phyloP scores from a whole-genome alignment of 35 echinoderm and acorn worm species.

The Ophiothrix spiculata region DNA sequence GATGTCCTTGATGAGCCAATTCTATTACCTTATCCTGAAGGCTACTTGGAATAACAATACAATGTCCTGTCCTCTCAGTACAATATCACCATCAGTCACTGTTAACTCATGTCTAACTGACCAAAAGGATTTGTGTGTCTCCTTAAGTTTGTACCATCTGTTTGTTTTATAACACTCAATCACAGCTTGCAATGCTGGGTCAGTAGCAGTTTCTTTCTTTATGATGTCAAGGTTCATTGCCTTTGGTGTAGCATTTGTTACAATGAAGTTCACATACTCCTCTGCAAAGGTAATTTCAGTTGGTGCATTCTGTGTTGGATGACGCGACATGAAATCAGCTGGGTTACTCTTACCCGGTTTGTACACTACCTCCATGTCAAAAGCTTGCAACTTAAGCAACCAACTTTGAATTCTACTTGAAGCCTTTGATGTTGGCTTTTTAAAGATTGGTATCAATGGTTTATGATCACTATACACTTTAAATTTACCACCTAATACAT shows the following conservation, averaged over 20 bases:
- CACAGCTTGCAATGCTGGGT: background rate
- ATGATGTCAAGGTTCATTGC: background rate
- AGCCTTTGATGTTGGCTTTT: too few relatives aligned
- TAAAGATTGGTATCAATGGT: slow-evolving; percentile 43
- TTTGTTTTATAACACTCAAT: background rate
- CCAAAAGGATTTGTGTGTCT: background rate
- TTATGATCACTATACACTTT: slow-evolving; percentile 60
- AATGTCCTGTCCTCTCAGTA: background rate
- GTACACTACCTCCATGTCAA: background rate
- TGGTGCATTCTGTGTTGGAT: background rate
- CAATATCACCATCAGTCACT: background rate
- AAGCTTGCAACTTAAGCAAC: slow-evolving; percentile 22
- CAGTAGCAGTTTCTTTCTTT: background rate
- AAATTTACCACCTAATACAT: slow-evolving; percentile 56
- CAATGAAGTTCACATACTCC: background rate
- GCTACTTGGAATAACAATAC: background rate
- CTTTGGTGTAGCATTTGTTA: background rate
- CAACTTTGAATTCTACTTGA: too few relatives aligned
- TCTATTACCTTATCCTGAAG: background rate
- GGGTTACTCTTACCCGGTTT: background rate
- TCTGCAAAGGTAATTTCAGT: background rate
- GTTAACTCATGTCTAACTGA: background rate
- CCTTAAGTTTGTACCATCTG: background rate
- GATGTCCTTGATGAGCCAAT: background rate
- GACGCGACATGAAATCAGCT: background rate